Conservation (phyloP, 1,140 invertebrate species). For the Drosophila orosa region DNA sequence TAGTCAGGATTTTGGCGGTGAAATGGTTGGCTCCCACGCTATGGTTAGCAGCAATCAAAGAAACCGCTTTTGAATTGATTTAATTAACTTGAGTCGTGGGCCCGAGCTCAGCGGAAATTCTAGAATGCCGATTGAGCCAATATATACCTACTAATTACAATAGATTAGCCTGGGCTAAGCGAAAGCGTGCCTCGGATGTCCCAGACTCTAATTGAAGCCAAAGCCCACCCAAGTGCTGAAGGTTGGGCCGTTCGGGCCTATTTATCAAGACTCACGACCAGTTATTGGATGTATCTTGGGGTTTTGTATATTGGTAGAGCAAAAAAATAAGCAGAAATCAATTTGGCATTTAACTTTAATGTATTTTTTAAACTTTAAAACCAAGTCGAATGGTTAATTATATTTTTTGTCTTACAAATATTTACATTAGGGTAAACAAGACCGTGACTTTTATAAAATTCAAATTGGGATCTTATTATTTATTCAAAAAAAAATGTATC, state of each 20-base stretch:
- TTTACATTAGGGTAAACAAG: background rate
- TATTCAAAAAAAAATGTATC: background rate
- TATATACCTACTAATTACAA: conserved; percentile 42
- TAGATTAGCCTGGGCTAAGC: conserved; percentile 37
- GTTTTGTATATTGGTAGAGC: background rate
- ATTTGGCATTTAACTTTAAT: background rate
- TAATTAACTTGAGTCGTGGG: conserved; percentile 68
- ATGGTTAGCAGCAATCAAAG: conserved; percentile 48
- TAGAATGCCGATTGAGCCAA: conserved; percentile 55
- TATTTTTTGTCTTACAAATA: background rate
- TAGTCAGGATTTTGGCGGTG: conserved; percentile 48
- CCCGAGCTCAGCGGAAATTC: conserved; percentile 56
- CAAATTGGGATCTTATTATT: background rate
- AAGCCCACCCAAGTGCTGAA: conserved; percentile 40
- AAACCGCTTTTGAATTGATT: conserved; percentile 65
- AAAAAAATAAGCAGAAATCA: conserved; percentile 10
- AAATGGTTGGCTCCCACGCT: conserved; percentile 61
- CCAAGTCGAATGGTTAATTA: background rate
- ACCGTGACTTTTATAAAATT: too few species aligned
- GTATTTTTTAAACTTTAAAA: background rate
- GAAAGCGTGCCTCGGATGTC: conserved; percentile 50
- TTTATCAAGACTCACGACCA: conserved; percentile 41
- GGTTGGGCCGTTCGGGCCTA: conserved; percentile 21
- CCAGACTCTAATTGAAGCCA: conserved; percentile 23
- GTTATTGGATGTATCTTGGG: conserved; percentile 1